These are phyloP conservation scores for Azemiops feae DNA, from an alignment of 2,113 vertebrate species.

Conservation along the genomic window DNA sequence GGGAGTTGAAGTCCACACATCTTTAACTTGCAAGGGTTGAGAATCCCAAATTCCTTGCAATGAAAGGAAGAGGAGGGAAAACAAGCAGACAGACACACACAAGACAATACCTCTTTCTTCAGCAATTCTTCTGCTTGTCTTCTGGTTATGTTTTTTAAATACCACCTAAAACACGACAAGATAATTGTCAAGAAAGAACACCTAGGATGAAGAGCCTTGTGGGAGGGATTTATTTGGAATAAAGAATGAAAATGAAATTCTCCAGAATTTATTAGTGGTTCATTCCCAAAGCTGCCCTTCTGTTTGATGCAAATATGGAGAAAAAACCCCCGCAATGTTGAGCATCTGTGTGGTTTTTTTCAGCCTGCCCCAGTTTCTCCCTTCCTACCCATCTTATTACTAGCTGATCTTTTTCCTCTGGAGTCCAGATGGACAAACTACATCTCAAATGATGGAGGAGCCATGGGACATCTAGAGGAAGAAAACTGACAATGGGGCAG, in stretches of 20 bases:
- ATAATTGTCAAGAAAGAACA: constrained; percentile 11
- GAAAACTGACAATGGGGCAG: neutral
- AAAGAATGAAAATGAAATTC: neutral
- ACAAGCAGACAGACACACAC: neutral
- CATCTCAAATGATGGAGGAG: neutral
- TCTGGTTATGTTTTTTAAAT: constrained; percentile 92
- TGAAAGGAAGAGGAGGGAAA: neutral
- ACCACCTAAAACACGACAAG: constrained; percentile 81
- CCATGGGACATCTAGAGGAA: neutral
- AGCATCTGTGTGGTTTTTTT: neutral
- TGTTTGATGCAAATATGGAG: neutral
- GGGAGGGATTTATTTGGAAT: neutral
- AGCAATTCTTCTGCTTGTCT: constrained; percentile 92
- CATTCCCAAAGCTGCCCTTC: neutral
- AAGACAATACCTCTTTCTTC: constrained; percentile 82
- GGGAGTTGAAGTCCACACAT: neutral
- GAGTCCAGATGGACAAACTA: neutral
- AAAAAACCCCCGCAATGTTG: neutral
- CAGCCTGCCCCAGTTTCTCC: too few species aligned
- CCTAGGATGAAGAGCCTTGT: neutral
- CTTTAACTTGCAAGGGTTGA: neutral
- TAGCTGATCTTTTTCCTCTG: neutral
- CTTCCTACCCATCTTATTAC: neutral
- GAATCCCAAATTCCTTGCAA: neutral
- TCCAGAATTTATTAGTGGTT: neutral